phyloP scores from a whole-genome alignment of 1,140 invertebrate genomes.

The Drosophila saltans region DNA sequence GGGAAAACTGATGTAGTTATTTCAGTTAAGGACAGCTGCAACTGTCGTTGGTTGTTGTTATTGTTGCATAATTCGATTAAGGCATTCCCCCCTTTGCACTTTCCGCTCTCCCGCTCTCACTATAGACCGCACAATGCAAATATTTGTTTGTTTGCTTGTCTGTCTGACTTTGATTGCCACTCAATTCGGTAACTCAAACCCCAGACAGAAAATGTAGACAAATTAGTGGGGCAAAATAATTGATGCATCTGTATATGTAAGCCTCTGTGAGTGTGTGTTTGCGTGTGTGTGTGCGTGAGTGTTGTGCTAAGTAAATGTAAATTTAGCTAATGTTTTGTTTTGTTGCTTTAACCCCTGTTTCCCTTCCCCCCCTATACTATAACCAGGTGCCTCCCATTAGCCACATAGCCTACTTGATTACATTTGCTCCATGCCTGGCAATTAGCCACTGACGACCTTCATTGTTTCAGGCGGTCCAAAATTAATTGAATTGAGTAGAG shows the following conservation, averaged over 20 bases:
- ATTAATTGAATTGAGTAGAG: slow-evolving; percentile 69
- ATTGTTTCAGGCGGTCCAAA: slow-evolving; percentile 65
- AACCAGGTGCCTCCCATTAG: slow-evolving; percentile 1
- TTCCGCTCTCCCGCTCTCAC: background rate
- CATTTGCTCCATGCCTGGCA: slow-evolving; percentile 55
- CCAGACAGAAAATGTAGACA: slow-evolving; percentile 52
- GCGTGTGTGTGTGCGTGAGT: background rate
- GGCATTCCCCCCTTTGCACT: slow-evolving; percentile 25
- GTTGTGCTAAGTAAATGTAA: slow-evolving; percentile 41
- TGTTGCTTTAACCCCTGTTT: slow-evolving; percentile 10
- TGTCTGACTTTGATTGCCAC: slow-evolving; percentile 64
- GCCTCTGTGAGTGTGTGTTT: background rate
- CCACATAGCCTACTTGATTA: slow-evolving; percentile 56
- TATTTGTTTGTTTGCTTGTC: slow-evolving; percentile 61
- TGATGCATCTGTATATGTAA: slow-evolving; percentile 55
- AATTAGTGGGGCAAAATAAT: slow-evolving; percentile 72
- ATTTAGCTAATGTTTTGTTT: slow-evolving; percentile 58
- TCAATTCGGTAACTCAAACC: slow-evolving; percentile 1
- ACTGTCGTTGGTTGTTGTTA: slow-evolving; percentile 45
- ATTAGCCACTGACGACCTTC: slow-evolving; percentile 63
- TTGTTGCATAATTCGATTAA: slow-evolving; percentile 78
- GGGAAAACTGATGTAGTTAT: slow-evolving; percentile 69
- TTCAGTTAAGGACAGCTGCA: slow-evolving; percentile 57
- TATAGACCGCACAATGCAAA: slow-evolving; percentile 42
- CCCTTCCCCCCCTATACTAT: too few species aligned